Percentiles rank a stretch among this genome's conserved stretches.
phyloP scores from a whole-genome alignment of 1,140 invertebrate species.

The Aphelenchoides besseyi region DNA sequence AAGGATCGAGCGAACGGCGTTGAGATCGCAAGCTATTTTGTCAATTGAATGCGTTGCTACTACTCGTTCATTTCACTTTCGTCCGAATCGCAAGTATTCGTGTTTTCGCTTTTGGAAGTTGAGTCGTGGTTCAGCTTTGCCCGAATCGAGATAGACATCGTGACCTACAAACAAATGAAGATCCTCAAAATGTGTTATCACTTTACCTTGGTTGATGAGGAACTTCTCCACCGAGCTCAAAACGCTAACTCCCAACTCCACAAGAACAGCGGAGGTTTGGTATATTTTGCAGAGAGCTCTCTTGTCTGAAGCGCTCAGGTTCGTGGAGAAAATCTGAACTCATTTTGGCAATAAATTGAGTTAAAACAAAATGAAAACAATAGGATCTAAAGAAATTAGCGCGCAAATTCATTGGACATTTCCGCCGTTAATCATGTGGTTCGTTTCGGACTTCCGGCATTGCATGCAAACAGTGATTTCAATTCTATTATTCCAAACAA shows the following conservation, averaged over 20 bases:
- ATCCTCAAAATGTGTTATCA: constrained; percentile 5
- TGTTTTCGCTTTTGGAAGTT: constrained; percentile 37
- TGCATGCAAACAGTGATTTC: no score
- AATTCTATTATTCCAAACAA: no score
- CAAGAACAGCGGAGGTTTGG: constrained; percentile 49
- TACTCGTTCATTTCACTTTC: constrained; percentile 34
- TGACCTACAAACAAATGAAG: constrained; percentile 19
- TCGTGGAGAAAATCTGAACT: constrained; percentile 21
- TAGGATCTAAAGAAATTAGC: not conserved
- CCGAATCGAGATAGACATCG: not conserved
- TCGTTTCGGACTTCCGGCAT: no score
- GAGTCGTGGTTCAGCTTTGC: not conserved
- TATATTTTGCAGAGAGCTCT: constrained; percentile 55
- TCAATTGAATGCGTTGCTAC: not conserved
- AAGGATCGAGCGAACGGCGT: not conserved
- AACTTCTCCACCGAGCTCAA: constrained; percentile 56
- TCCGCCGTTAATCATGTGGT: not conserved
- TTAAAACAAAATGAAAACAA: not conserved
- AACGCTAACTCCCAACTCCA: constrained; percentile 55
- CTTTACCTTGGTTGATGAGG: constrained; percentile 51
- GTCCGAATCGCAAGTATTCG: constrained; percentile 55
- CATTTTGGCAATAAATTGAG: not conserved
- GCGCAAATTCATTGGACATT: not conserved
- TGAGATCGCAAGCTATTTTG: not conserved
- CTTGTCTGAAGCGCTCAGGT: constrained; percentile 48